These are phyloP conservation scores for Hippocampus zosterae DNA, from an alignment of 2,113 vertebrate species.

Conservation along the genomic window DNA sequence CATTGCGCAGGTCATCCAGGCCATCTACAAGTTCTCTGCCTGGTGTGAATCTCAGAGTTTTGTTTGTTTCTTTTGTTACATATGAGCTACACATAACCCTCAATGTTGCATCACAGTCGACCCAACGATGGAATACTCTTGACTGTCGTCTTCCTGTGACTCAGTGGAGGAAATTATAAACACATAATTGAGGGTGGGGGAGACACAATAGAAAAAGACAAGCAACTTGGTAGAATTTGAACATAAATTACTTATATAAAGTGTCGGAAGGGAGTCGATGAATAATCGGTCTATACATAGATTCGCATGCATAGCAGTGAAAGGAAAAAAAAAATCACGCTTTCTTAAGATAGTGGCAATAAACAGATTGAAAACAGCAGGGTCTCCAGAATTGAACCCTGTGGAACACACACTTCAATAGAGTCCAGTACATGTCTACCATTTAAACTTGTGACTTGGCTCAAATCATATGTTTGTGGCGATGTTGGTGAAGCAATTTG, in stretches of 20 bases:
- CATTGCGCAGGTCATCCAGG: background rate
- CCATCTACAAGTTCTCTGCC: background rate
- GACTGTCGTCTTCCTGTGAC: too few relatives aligned
- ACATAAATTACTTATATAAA: too few relatives aligned
- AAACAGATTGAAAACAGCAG: too few relatives aligned
- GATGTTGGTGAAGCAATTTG: background rate
- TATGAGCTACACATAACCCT: background rate
- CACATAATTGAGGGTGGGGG: background rate
- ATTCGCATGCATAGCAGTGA: too few relatives aligned
- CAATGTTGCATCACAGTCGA: background rate
- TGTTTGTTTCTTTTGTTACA: constrained; percentile 7
- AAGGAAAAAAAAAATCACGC: background rate
- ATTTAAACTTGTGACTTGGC: background rate
- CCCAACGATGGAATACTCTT: too few relatives aligned
- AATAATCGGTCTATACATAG: too few relatives aligned
- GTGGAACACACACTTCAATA: background rate
- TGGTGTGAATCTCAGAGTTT: constrained; percentile 21
- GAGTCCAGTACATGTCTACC: background rate
- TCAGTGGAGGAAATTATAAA: background rate
- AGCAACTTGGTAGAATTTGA: too few relatives aligned
- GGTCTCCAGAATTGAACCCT: background rate
- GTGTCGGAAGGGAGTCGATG: too few relatives aligned
- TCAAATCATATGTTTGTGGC: background rate
- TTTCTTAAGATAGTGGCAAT: too few relatives aligned
- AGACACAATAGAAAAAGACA: too few relatives aligned